phyloP scores from a whole-genome alignment of 2,888 invertebrate genomes.

The Steromphala cineraria region DNA sequence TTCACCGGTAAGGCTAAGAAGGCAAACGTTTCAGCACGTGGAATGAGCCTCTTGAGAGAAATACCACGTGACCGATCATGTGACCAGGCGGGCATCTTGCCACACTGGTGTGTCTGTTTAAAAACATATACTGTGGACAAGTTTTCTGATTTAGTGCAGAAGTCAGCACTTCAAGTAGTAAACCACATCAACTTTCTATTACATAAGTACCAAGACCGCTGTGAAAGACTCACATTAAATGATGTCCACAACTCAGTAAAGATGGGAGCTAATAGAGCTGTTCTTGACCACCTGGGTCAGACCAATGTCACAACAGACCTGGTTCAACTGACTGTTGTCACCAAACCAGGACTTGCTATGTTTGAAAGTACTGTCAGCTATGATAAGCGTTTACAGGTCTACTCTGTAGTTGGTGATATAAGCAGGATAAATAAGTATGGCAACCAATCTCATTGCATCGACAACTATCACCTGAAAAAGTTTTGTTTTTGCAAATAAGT shows the following conservation, averaged over 20 bases:
- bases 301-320: constrained; percentile 34
- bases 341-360: constrained; percentile 1
- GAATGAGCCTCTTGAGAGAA: constrained; percentile 83
- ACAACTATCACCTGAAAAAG: background rate
- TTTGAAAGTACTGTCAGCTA: constrained; percentile 25
- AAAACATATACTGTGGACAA: background rate
- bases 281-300: background rate
- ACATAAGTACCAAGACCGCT: background rate
- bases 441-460: background rate
- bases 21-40: constrained; percentile 1
- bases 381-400: background rate
- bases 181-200: background rate
- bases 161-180: background rate
- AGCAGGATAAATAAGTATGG: background rate
- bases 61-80: constrained; percentile 85
- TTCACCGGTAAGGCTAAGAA: background rate
- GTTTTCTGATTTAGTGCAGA: background rate
- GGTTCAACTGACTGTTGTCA: constrained; percentile 9
- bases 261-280: background rate
- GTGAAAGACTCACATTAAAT: background rate
- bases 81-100: constrained; percentile 83
- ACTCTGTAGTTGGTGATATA: background rate
- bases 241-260: background rate
- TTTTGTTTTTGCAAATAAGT: background rate
- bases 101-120: constrained; percentile 76